A percentile compares a stretch with the other conserved stretches of the same genome.
These are phyloP conservation scores for Diglossa cyanea DNA, from an alignment of 2,797 vertebrate species.

Conservation along the genomic window DNA sequence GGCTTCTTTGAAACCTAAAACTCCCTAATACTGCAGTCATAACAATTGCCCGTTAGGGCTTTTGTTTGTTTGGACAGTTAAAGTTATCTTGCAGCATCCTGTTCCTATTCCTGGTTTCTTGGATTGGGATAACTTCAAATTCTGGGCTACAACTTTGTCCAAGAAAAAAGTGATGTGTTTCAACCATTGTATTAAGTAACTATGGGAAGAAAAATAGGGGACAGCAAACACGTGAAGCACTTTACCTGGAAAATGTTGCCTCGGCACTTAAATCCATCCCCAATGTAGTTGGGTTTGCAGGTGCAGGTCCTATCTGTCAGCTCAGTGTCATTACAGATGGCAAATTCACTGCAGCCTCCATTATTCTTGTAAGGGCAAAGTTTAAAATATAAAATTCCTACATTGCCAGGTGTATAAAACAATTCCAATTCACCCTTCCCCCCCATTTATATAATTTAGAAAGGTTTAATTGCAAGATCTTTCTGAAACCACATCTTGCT, in stretches of 20 bases:
- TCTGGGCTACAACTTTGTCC: background rate
- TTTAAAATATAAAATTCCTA: background rate
- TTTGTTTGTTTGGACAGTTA: background rate
- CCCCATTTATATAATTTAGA: background rate
- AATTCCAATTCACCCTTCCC: background rate
- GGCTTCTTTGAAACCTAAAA: background rate
- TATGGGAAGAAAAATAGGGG: background rate
- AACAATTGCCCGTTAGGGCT: background rate
- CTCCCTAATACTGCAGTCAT: background rate
- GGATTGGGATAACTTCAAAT: background rate
- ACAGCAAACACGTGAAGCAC: fast-evolving
- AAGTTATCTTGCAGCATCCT: background rate
- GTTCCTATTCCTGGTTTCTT: background rate
- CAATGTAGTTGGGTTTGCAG: slow-evolving; percentile 75
- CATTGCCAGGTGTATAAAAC: background rate
- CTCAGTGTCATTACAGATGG: slow-evolving; percentile 81
- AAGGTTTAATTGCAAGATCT: background rate
- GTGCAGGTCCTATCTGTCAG: slow-evolving; percentile 79
- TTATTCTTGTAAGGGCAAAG: slow-evolving; percentile 80
- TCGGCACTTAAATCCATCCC: slow-evolving; percentile 86
- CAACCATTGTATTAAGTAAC: background rate
- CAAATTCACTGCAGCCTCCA: slow-evolving; percentile 83
- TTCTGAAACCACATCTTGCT: background rate
- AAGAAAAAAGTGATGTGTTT: background rate
- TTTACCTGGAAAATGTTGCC: slow-evolving; percentile 82